Evolutionary conservation across 1,140 invertebrate species (phyloP), one percentile per base, ranked within the genome.

Genomic region (Papilio aristodemus): DNA sequence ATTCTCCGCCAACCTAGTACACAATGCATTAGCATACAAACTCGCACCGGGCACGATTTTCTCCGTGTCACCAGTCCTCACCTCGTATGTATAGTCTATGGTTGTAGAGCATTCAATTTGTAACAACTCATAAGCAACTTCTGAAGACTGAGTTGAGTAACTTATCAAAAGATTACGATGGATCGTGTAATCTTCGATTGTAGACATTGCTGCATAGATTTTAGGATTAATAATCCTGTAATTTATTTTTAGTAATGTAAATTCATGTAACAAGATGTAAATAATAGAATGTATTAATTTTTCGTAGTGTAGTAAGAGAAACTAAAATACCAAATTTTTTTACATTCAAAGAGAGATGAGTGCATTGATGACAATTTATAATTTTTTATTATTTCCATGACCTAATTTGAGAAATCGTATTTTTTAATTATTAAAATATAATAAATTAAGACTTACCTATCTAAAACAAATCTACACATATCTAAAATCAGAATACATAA

Each of bases 401-500:
- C n/a, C n/a, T n/a, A n/a, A n/a, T n/a, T n/a, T n/a, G n/a, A n/a
- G n/a, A n/a, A n/a, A n/a, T n/a, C n/a, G n/a, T n/a, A n/a, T n/a
- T n/a, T n/a, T n/a, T n/a, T n/a, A n/a, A n/a, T n/a, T n/a, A n/a
- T n/a, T n/a, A n/a, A n/a, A n/a, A n/a, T n/a, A n/a, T n/a, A n/a
- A n/a, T n/a, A n/a, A n/a, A n/a, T 58, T 32, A 37, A 70, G 4
- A 59, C 54, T 73, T 79, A 91, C 91, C 84, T 88, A 67, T 92
- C 86, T 54, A 91, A 85, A 71, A 74, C 78, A 60, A 83, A 77
- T 63, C 90, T 79, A 67, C 90, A 92, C 91, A 92, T 92, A 71
- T 92, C 91, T 83, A 92, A 86, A 41, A 92, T 86, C 6, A 92
- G 71, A 17, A 92, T 73, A 73, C 85, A 88, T 6, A 90, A 69